These are phyloP conservation scores for Melanostigma gelatinosum DNA, from an alignment of 2,113 vertebrate genomes.

Conservation along the genomic window DNA sequence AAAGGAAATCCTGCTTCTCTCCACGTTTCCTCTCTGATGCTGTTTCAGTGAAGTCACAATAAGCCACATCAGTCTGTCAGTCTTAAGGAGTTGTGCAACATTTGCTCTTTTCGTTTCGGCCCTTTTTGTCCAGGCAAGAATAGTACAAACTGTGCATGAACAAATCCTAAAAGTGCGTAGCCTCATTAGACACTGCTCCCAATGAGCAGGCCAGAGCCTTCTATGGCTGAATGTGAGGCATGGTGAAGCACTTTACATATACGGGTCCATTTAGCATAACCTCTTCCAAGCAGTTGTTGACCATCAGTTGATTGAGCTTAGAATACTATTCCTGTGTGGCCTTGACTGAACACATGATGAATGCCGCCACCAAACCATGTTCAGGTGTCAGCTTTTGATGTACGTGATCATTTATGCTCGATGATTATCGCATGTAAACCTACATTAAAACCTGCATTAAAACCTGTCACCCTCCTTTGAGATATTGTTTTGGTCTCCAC, in stretches of 20 bases:
- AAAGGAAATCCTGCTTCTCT: slow-evolving; percentile 25
- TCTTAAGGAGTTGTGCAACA: background rate
- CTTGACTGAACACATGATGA: background rate
- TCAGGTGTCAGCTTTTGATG: background rate
- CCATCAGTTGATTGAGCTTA: background rate
- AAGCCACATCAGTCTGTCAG: slow-evolving; percentile 8
- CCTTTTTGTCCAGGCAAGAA: background rate
- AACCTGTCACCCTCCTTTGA: background rate
- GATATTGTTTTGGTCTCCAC: too few relatives aligned
- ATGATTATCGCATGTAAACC: background rate
- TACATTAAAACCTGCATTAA: background rate
- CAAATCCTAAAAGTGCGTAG: background rate
- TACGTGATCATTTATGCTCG: background rate
- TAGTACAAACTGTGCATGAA: background rate
- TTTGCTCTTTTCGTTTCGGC: background rate
- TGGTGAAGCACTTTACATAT: background rate
- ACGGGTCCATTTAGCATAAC: background rate
- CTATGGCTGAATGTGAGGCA: background rate
- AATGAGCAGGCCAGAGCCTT: background rate
- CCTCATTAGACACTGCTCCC: background rate
- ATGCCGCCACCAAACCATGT: background rate
- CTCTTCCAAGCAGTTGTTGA: background rate
- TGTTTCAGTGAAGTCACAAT: slow-evolving; percentile 15
- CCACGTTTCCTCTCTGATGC: background rate
- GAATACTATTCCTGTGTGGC: background rate